Evolutionary conservation across 2,797 vertebrate genomes (phyloP).

Genomic region (Leptatherina wallacei): DNA sequence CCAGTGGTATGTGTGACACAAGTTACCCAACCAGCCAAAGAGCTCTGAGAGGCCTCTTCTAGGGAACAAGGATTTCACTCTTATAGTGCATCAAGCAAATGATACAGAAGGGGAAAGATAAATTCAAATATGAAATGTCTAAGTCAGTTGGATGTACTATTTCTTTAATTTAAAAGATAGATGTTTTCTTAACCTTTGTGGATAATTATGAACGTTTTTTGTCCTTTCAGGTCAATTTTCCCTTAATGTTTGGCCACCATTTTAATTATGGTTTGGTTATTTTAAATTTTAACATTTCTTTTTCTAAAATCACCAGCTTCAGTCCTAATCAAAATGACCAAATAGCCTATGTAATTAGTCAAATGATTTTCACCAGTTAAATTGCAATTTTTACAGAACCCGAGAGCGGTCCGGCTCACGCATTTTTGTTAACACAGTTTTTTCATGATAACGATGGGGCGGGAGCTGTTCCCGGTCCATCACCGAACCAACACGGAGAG

Average conservation of each 20-base stretch:
- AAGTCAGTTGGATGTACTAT: not conserved
- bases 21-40: constrained; percentile 49
- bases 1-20: constrained; percentile 49
- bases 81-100: not conserved
- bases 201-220: not conserved
- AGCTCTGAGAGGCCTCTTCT: constrained; percentile 18
- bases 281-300: too few relatives aligned
- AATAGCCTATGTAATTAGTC: too few relatives aligned
- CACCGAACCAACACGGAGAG: too few relatives aligned
- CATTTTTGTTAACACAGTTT: too few relatives aligned
- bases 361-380: too few relatives aligned
- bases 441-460: too few relatives aligned
- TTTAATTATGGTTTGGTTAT: too few relatives aligned
- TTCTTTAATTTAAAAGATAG: not conserved
- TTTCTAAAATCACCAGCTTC: too few relatives aligned
- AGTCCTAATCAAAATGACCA: too few relatives aligned
- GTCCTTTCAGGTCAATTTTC: not conserved
- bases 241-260: not conserved
- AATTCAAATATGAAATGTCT: not conserved
- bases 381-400: too few relatives aligned
- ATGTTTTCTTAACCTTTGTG: not conserved
- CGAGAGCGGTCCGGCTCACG: too few relatives aligned
- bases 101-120: not conserved
- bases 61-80: not conserved
- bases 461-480: too few relatives aligned